Base-by-base conservation (phyloP, 2,113 vertebrate species). In the Phrynosoma platyrhinos region DNA sequence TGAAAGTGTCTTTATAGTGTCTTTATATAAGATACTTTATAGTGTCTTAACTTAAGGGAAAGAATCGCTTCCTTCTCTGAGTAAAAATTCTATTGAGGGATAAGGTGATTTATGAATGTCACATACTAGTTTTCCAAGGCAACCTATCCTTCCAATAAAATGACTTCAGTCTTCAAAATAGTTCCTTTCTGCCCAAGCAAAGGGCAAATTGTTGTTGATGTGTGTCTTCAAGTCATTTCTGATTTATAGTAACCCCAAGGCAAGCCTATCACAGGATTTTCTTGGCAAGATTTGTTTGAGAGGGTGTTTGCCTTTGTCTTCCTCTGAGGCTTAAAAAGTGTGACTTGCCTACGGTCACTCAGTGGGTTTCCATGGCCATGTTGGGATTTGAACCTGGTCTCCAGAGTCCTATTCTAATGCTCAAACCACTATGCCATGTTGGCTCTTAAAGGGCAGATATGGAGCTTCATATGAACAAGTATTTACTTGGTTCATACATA, bases 71-170 rank as follows among this genome's bases (percentile, higher is more conserved):
- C 74, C 23, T 88, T 88, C 89, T 36, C 52, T 82, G 68, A 52
- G 18, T 25, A 87, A 8, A 23, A 8, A 79, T 36, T 5, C 20
- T 30, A 8, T 79, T 87, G 53, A 27, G 27, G 18, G 42, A 79
- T 64, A 80, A 91, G 90, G 4, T 32, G 55, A 85, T 32, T 23
- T 69, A 14, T 5, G 18, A 92, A 32, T 27, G 85, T 0, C 47
- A 77, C 40, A 0, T 0, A 53, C 30, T 0, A 77, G 58, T 55
- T 74, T 86, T 74, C 77, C 76, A 94, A 93, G 75, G 69, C 90
- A 84, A 90, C 77, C 23, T 91, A 89, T 90, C 13, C 69, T 42
- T 53, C 62, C n/a, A 77, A 82, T 71, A 78, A 78, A 94, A 94
- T 83, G 75, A 88, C 77, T 68, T 88, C 32, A 36, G 52, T 86